Evolutionary conservation across 2,797 vertebrate genomes (phyloP).

Genomic region (Petrocephalus sullivani): DNA sequence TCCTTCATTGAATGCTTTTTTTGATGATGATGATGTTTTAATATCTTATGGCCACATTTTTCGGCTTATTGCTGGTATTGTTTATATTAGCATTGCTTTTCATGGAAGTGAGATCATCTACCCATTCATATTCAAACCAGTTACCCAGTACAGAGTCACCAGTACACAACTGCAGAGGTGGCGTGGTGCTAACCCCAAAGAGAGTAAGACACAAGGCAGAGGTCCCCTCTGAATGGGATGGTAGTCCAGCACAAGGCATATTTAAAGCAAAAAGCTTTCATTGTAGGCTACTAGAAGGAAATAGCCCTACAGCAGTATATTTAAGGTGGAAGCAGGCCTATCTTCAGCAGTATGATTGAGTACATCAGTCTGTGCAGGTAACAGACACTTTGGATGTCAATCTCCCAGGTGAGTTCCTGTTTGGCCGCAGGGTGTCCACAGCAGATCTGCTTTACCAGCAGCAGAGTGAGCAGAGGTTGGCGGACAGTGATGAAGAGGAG

Average conservation of each 20-base stretch:
- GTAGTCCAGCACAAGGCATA: background rate
- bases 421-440: slow-evolving; percentile 53
- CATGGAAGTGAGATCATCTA: background rate
- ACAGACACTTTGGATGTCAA: background rate
- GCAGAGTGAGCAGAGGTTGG: slow-evolving; percentile 51
- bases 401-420: slow-evolving; percentile 74
- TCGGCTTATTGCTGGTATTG: background rate
- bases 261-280: background rate
- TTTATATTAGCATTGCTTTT: background rate
- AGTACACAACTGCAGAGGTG: background rate
- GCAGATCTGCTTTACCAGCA: slow-evolving; percentile 54
- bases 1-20: background rate
- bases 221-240: background rate
- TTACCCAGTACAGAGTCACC: background rate
- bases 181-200: background rate
- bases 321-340: background rate
- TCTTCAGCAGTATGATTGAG: background rate
- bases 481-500: slow-evolving; percentile 64
- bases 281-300: background rate
- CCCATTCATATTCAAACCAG: background rate
- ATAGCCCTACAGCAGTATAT: background rate
- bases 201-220: background rate
- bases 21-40: background rate
- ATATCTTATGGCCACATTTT: background rate
- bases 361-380: background rate